These are phyloP conservation scores for Leptinotarsa rubiginosa DNA, from an alignment of 2,888 invertebrate genomes.

Conservation along the genomic window DNA sequence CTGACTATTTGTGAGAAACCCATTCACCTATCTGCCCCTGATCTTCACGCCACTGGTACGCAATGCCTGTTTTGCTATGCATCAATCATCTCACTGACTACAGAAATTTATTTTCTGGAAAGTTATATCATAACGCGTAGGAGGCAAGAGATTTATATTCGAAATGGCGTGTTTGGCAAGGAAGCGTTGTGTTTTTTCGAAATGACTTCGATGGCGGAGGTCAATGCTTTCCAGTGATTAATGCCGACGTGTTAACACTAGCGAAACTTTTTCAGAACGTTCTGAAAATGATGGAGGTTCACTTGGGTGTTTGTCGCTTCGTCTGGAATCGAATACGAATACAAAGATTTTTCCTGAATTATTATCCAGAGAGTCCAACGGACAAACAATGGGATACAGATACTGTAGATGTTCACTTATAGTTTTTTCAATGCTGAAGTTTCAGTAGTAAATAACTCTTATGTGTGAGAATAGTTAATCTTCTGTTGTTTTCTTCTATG, in stretches of 20 bases:
- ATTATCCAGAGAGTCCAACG: too few relatives aligned
- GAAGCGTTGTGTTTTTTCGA: constrained; percentile 23
- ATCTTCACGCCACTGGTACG: background rate
- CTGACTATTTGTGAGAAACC: background rate
- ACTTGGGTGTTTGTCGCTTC: background rate
- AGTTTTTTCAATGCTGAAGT: too few relatives aligned
- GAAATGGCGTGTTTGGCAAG: constrained; percentile 28
- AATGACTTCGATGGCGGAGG: constrained; percentile 23
- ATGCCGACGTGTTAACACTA: constrained; percentile 24
- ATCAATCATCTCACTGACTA: constrained; percentile 26
- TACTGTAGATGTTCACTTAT: too few relatives aligned
- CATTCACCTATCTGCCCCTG: background rate
- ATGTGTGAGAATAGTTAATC: too few relatives aligned
- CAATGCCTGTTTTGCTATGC: constrained; percentile 11
- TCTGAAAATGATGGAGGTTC: constrained; percentile 3
- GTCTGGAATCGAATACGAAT: background rate
- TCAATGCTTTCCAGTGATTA: constrained; percentile 26
- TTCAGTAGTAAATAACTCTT: too few relatives aligned
- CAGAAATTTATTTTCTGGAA: constrained; percentile 33
- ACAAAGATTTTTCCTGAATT: too few relatives aligned
- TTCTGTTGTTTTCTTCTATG: too few relatives aligned
- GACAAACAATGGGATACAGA: too few relatives aligned
- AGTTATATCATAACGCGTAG: constrained; percentile 31
- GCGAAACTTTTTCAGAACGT: background rate
- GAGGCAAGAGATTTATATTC: constrained; percentile 31